A percentile compares a stretch with the other conserved stretches of the same genome.
phyloP scores from a whole-genome alignment of 2,797 vertebrate species.

The Clamator glandarius region DNA sequence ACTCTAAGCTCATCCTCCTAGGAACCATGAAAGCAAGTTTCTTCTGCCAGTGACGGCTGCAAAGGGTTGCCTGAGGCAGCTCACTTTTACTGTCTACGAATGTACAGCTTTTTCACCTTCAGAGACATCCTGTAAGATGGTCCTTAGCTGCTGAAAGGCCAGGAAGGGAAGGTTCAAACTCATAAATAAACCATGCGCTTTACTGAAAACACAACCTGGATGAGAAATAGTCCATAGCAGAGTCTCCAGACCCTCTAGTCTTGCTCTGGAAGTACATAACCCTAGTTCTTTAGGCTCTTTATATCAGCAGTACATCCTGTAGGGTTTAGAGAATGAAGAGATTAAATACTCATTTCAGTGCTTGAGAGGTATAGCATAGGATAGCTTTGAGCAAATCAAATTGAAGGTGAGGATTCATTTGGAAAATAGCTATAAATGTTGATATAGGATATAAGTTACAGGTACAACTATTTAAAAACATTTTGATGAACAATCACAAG shows the following conservation, averaged over 20 bases:
- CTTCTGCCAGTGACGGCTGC: neutral
- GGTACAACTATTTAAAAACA: neutral
- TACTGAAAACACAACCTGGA: neutral
- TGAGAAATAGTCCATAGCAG: neutral
- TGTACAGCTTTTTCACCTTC: neutral
- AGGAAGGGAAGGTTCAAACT: neutral
- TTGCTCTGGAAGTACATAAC: too few species aligned
- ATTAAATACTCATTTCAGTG: neutral
- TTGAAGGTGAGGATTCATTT: neutral
- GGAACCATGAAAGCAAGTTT: neutral
- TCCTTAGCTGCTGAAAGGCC: neutral
- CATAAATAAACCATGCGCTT: neutral
- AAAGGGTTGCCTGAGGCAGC: neutral
- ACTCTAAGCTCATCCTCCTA: neutral
- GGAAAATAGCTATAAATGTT: neutral
- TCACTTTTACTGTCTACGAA: neutral
- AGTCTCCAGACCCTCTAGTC: neutral
- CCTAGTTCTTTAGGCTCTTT: neutral
- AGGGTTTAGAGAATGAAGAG: neutral
- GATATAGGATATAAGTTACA: neutral
- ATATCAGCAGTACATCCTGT: neutral
- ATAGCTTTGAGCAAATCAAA: neutral
- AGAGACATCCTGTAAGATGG: neutral
- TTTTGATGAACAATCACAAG: neutral
- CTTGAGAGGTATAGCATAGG: neutral